Evolutionary conservation across 2,888 invertebrate species (phyloP).

Genomic region (Tridacna gigas): DNA sequence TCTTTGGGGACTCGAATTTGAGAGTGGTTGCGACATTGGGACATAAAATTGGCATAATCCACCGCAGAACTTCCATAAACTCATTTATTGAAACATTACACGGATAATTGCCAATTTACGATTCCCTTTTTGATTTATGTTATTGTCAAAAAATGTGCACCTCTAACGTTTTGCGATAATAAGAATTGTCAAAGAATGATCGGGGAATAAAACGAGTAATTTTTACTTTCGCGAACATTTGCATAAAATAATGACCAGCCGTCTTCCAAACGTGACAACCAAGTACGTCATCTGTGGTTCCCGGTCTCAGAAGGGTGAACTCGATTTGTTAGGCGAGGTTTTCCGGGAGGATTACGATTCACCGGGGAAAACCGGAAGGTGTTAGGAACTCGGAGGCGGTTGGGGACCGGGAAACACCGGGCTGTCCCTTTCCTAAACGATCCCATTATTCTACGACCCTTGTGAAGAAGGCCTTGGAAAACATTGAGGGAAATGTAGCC

Average conservation of each 20-base stretch:
- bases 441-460: too few species aligned
- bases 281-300: slow-evolving; percentile 56
- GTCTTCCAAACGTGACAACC: slow-evolving; percentile 53
- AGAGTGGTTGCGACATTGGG: slow-evolving; percentile 33
- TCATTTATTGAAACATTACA: slow-evolving; percentile 61
- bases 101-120: slow-evolving; percentile 64
- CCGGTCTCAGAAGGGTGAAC: slow-evolving; percentile 48
- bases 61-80: slow-evolving; percentile 59
- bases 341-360: slow-evolving; percentile 48
- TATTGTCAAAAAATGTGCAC: slow-evolving; percentile 63
- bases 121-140: slow-evolving; percentile 63
- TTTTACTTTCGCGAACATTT: slow-evolving; percentile 59
- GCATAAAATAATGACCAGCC: slow-evolving; percentile 60
- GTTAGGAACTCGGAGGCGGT: slow-evolving; percentile 9
- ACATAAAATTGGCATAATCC: slow-evolving; percentile 45
- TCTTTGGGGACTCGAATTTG: slow-evolving; percentile 25
- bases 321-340: slow-evolving; percentile 50
- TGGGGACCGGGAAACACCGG: slow-evolving; percentile 13
- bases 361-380: slow-evolving; percentile 47
- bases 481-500: background rate
- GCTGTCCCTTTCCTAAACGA: too few species aligned
- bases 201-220: slow-evolving; percentile 54
- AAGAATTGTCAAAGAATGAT: slow-evolving; percentile 52
- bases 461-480: too few species aligned
- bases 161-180: slow-evolving; percentile 54